Base-by-base conservation (phyloP, 2,113 vertebrate genomes). In the Indri indri region DNA sequence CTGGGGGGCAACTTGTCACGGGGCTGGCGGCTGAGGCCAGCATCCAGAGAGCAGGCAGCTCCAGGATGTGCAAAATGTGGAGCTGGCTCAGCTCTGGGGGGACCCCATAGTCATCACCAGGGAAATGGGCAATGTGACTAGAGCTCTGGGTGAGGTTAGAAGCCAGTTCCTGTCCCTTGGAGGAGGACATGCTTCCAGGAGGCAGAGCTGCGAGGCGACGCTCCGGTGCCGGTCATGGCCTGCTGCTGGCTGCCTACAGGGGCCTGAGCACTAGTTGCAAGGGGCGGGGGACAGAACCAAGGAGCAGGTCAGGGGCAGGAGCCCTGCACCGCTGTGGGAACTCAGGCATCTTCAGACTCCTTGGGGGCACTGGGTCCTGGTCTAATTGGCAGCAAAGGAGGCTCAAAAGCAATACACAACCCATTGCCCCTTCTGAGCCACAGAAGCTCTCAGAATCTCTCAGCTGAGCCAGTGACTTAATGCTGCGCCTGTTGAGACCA, bases 341-440 rank as follows among this genome's bases (percentile, higher is more conserved):
- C 52, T 23, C 1, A 37, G 85, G 22, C 40, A 12, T 6, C 16
- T 30, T 37, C 8, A 12, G 13, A 57, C 32, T 81, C 59, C 37
- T 17, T 30, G 47, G 5, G n/a, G 30, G 14, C 25, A 3, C 14
- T 6, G 61, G 37, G 77, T n/a, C 47, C 61, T 89, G 82, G 45
- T 63, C 74, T 76, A 25, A 61, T 10, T 3, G 32, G n/a, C 32
- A 34, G 25, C 45, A 37, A 63, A 73, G 61, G n/a, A 91, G 40
- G 23, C 88, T 57, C 54, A 90, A 74, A 74, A 91, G 47, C 37
- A 68, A 37, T 12, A 23, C 16, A n/a, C n/a, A 84, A n/a, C 32
- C 34, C 6, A 8, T 5, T 16, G 37, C 18, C 52, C n/a, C 14
- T 3, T 0, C 10, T 0, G 59, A 40, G 57, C 17, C 71, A 14